A percentile compares a stretch with the other conserved stretches of the same genome.
phyloP scores from a whole-genome alignment of 2,888 invertebrate genomes.

The Drosophila neutralis region DNA sequence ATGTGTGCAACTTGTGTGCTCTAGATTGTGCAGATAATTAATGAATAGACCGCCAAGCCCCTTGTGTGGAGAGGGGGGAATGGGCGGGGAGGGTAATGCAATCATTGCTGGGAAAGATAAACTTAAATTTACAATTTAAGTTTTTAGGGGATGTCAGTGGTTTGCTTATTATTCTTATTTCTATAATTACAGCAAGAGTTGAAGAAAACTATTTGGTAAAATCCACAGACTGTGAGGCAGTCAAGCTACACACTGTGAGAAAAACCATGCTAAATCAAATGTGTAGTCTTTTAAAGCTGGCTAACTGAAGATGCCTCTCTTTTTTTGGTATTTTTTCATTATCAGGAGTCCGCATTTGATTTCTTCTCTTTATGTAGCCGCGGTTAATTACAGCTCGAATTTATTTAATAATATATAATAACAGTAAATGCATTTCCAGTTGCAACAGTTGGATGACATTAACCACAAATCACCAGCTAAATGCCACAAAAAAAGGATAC shows the following conservation, averaged over 20 bases:
- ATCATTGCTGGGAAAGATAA: background rate
- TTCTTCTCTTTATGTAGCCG: background rate
- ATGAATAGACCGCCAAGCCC: background rate
- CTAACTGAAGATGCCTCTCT: background rate
- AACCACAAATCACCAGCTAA: background rate
- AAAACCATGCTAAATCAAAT: background rate
- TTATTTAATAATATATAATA: background rate
- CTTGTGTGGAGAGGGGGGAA: too few relatives aligned
- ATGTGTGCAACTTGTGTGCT: background rate
- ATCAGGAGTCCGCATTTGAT: background rate
- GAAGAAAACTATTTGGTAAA: background rate
- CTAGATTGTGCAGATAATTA: constrained; percentile 23
- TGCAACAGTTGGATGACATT: background rate
- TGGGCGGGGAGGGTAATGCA: background rate
- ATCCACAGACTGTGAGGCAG: background rate
- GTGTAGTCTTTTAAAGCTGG: background rate
- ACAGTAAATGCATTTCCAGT: background rate
- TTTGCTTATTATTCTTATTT: background rate
- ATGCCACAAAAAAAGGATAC: background rate
- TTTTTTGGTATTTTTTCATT: background rate
- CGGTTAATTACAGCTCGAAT: background rate
- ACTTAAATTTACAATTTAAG: background rate
- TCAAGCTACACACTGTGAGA: background rate
- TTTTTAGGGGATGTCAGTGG: background rate
- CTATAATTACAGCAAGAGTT: background rate